These are phyloP conservation scores for Cebidichthys violaceus DNA, from an alignment of 2,113 vertebrate species.

Conservation along the genomic window DNA sequence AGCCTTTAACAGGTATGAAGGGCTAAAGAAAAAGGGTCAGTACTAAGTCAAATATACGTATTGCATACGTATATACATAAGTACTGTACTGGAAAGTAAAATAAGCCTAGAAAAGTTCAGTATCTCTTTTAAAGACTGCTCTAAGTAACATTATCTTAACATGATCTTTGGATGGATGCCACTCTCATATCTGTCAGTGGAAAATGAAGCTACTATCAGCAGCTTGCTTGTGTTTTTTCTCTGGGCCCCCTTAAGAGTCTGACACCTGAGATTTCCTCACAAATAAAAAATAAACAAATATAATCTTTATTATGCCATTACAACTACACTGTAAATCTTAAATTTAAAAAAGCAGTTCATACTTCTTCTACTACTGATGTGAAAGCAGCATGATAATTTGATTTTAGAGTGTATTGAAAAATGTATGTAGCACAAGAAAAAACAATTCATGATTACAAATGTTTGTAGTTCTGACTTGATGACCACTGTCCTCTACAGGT, in stretches of 20 bases:
- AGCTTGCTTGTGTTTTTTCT: not conserved
- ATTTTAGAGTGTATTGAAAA: not conserved
- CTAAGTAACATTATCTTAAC: too few species aligned
- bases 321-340: not conserved
- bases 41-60: not conserved
- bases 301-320: not conserved
- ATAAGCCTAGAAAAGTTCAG: not conserved
- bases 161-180: too few species aligned
- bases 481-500: slow-evolving; percentile 79
- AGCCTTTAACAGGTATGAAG: slow-evolving; percentile 77
- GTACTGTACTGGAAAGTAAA: not conserved
- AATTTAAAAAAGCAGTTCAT: not conserved
- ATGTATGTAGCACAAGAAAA: not conserved
- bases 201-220: not conserved
- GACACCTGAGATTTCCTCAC: not conserved
- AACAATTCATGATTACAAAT: not conserved
- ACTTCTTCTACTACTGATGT: not conserved
- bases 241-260: not conserved
- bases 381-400: not conserved
- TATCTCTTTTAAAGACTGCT: not conserved
- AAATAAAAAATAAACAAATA: not conserved
- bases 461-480: not conserved
- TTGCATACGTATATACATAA: too few species aligned
- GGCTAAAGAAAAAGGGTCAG: slow-evolving; percentile 2
- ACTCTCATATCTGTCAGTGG: not conserved